Conservation (phyloP, 2,113 vertebrate genomes). For the Lasiurus cinereus region DNA sequence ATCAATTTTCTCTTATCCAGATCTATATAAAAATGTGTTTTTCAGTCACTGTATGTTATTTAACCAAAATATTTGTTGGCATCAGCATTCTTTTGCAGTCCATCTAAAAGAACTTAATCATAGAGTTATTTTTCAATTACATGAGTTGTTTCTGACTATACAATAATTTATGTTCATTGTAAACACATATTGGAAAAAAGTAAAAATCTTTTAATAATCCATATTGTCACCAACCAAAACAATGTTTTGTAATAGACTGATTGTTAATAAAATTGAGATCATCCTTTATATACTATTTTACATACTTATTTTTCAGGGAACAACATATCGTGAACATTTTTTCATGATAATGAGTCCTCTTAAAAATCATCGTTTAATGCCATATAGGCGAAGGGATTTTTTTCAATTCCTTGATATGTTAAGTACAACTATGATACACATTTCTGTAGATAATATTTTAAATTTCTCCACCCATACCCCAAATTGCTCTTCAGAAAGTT, state of each 20-base stretch:
- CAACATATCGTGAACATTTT: background rate
- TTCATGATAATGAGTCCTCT: background rate
- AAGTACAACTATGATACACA: background rate
- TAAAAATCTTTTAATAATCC: background rate
- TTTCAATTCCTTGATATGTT: background rate
- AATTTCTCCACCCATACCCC: background rate
- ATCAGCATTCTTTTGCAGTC: background rate
- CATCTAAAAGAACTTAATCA: background rate
- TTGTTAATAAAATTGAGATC: slow-evolving; percentile 20
- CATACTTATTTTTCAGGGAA: slow-evolving; percentile 46
- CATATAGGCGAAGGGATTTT: background rate
- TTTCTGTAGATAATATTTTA: background rate
- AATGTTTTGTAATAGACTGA: background rate
- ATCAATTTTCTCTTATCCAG: slow-evolving; percentile 67
- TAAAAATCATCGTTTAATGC: background rate
- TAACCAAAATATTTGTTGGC: slow-evolving; percentile 59
- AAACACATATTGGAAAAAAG: slow-evolving; percentile 19
- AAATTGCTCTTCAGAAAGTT: slow-evolving; percentile 19
- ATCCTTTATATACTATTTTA: background rate
- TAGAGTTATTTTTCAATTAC: slow-evolving; percentile 32
- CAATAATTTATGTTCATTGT: slow-evolving; percentile 26
- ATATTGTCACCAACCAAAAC: background rate
- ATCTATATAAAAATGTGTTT: slow-evolving; percentile 56
- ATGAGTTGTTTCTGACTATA: slow-evolving; percentile 17
- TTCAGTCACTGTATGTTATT: slow-evolving; percentile 56